phyloP scores from a whole-genome alignment of 2,888 invertebrate genomes.

The Tricholauxania praeusta region DNA sequence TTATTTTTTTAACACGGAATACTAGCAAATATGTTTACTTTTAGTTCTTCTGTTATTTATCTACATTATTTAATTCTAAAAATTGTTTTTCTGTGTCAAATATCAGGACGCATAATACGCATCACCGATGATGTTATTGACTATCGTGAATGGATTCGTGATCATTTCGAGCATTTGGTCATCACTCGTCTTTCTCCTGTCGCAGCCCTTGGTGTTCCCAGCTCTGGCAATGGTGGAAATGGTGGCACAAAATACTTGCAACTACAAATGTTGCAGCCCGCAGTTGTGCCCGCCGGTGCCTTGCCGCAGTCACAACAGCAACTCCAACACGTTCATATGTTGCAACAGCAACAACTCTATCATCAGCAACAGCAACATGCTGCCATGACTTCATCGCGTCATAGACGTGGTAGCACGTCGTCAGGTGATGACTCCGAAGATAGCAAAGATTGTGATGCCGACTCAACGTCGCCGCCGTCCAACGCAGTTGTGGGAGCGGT shows the following conservation, averaged over 20 bases:
- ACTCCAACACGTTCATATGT: slow-evolving; percentile 46
- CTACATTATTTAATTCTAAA: too few relatives aligned
- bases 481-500: slow-evolving; percentile 33
- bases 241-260: slow-evolving; percentile 55
- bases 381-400: slow-evolving; percentile 54
- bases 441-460: slow-evolving; percentile 67
- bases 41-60: background rate
- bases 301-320: slow-evolving; percentile 44
- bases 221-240: slow-evolving; percentile 44
- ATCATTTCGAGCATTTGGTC: slow-evolving; percentile 65
- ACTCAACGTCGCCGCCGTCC: slow-evolving; percentile 54
- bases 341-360: slow-evolving; percentile 51
- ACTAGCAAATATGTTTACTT: background rate
- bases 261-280: slow-evolving; percentile 54
- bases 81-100: background rate
- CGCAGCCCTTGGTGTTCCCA: slow-evolving; percentile 48
- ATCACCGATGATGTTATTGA: slow-evolving; percentile 92
- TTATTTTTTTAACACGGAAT: too few relatives aligned
- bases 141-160: slow-evolving; percentile 70
- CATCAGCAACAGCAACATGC: slow-evolving; percentile 51
- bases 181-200: slow-evolving; percentile 61
- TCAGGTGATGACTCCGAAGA: slow-evolving; percentile 68
- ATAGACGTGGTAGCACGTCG: slow-evolving; percentile 66
- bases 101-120: slow-evolving; percentile 84
- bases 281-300: slow-evolving; percentile 51